Evolutionary conservation across 2,113 vertebrate species (phyloP), one percentile per base, ranked within the genome.

Genomic region (Otolemur garnettii): DNA sequence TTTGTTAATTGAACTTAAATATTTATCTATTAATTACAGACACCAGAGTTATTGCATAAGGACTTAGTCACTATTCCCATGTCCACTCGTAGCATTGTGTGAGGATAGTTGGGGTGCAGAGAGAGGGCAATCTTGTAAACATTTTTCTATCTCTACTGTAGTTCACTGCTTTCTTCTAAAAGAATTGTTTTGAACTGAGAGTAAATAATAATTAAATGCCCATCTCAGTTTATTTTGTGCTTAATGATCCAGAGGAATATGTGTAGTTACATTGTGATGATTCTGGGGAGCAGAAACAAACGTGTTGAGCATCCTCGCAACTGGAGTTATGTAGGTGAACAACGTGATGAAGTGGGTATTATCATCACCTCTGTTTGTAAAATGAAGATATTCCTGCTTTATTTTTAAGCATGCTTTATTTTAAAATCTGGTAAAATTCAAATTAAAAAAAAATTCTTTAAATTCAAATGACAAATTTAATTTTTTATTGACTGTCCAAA

Each of bases 351-450:
- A 5, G 24, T n/a, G 64, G 24, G 4, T 64, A 24, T 66, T 75
- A 55, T 21, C 55, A 53, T 53, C n/a, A 72, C 26, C 28, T 94
- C 50, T 85, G 13, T 69, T 93, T 86, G 71, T 15, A 4, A 87
- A 92, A 42, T 53, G 15, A 94, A 71, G 21, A 75, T n/a, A 90
- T 8, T 38, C 50, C 64, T 92, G n/a, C 12, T 81, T 75, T 45
- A 57, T 87, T 95, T 64, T 50, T 66, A 79, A 84, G 13, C 15
- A 84, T 30, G 13, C 8, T 55, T 81, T 53, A 64, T 84, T 96
- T 91, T 62, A 33, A 71, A 84, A 87, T 18, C 66, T 78, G 75
- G 53, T 85, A 62, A 93, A 83, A 85, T 79, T 87, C 50, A 87
- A 95, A 53, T 53, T 5, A 75, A 78, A 95, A 45, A 50, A 50